Evolutionary conservation across 2,888 invertebrate species (phyloP).

Genomic region (Therioaphis trifolii): DNA sequence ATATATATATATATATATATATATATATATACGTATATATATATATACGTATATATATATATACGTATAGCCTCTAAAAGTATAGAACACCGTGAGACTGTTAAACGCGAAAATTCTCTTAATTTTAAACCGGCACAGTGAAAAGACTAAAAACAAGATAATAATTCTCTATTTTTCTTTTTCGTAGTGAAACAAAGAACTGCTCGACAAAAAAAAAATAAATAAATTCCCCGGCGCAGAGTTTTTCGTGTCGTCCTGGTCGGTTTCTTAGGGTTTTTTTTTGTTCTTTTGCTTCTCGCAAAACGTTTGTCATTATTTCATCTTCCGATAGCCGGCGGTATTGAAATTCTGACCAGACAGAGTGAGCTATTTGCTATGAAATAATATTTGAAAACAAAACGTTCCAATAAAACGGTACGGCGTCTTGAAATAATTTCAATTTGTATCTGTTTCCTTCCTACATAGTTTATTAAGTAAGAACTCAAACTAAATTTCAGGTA

Average conservation of each 20-base stretch:
- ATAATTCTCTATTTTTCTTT: background rate
- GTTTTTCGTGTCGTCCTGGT: background rate
- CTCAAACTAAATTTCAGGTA: no score
- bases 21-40: no score
- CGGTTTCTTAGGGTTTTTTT: background rate
- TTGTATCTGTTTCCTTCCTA: no score
- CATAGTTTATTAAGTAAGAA: no score
- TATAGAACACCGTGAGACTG: no score
- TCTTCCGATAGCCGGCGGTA: background rate
- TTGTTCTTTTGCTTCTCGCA: background rate
- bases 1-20: background rate
- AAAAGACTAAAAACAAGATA: slow-evolving; percentile 18
- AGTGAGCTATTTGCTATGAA: background rate
- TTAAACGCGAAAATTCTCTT: slow-evolving; percentile 10
- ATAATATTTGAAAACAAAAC: background rate
- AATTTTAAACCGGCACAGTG: background rate
- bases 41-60: no score
- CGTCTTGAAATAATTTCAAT: background rate
- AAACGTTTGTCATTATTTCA: background rate
- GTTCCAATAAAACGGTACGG: background rate
- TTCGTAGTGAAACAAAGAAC: background rate
- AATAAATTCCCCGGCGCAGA: slow-evolving; percentile 2
- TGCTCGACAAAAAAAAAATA: slow-evolving; percentile 20
- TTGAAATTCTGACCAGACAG: background rate
- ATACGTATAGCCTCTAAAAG: background rate